Conservation (phyloP, 2,113 vertebrate species). For the rabbit (Oryctolagus cuniculus) region mOryCun1.1 NC_091435.1:71541001-71541500, state of each 20-base stretch:
- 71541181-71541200: slow-evolving; percentile 62
- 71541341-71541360: background rate
- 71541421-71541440: background rate
- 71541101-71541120: slow-evolving; percentile 66
- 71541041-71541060: slow-evolving; percentile 74
- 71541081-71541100: slow-evolving; percentile 78
- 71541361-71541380: background rate
- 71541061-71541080: slow-evolving; percentile 49
- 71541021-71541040: slow-evolving; percentile 53
- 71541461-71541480: background rate
- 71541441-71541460: background rate
- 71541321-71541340: slow-evolving; percentile 1
- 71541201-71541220: slow-evolving; percentile 68
- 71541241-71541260: background rate
- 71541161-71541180: slow-evolving; percentile 67
- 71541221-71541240: background rate
- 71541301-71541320: background rate
- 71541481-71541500: background rate
- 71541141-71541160: slow-evolving; percentile 71
- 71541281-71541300: background rate
- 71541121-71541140: slow-evolving; percentile 77
- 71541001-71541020: slow-evolving; percentile 27
- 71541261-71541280: slow-evolving; percentile 11
- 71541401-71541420: background rate
- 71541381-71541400: background rate